Percentiles rank a stretch among this genome's conserved stretches.
Evolutionary conservation across 53 echinoderm and acorn worm genomes (phyloP).

Genomic region (Hippasteria phrygiana): DNA sequence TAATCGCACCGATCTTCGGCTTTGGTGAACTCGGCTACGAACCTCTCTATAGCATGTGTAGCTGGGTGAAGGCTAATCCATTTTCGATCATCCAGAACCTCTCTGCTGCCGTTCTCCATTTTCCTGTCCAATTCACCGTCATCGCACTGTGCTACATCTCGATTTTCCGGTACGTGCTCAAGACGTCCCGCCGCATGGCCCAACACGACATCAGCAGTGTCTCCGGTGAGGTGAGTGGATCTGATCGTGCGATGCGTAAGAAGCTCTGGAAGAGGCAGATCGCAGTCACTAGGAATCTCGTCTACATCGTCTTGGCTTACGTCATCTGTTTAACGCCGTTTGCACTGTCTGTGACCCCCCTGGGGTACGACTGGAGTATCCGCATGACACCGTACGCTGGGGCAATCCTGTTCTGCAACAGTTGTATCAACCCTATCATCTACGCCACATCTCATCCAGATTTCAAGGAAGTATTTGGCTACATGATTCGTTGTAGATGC

Average conservation of each 20-base stretch:
- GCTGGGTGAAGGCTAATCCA: not conserved
- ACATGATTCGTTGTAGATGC: constrained; percentile 1
- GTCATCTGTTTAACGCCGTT: constrained; percentile 74
- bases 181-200: not conserved
- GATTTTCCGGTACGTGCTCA: constrained; percentile 61
- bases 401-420: constrained; percentile 64
- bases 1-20: constrained; percentile 47
- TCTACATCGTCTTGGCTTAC: constrained; percentile 76
- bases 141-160: constrained; percentile 53
- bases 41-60: constrained; percentile 53
- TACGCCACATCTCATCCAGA: constrained; percentile 75
- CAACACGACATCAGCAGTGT: not conserved
- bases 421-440: constrained; percentile 73
- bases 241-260: not conserved
- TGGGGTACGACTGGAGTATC: not conserved
- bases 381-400: constrained; percentile 46
- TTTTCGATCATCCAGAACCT: constrained; percentile 31
- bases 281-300: constrained; percentile 70
- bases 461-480: not conserved
- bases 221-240: not conserved
- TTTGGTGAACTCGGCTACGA: constrained; percentile 67
- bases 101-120: constrained; percentile 20
- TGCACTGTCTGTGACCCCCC: constrained; percentile 20
- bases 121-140: constrained; percentile 30
- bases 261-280: constrained; percentile 39